These are phyloP conservation scores for Phalacrocorax brasilianus DNA, from an alignment of 2,113 vertebrate species.

Conservation along the genomic window DNA sequence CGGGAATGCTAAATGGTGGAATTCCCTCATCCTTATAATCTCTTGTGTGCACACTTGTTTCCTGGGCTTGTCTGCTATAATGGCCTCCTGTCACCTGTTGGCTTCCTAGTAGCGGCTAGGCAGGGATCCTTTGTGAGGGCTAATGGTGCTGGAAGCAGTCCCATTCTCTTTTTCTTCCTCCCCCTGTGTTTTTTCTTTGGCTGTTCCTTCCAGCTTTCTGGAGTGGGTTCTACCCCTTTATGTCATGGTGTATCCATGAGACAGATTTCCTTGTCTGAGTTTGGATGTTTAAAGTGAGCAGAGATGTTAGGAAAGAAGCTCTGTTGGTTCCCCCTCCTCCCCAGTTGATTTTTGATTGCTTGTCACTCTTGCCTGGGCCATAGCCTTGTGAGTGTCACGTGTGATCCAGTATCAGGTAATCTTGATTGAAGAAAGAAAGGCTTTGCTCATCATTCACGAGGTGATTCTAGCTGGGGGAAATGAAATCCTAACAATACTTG, in stretches of 20 bases:
- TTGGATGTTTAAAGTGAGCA: background rate
- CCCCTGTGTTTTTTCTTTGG: background rate
- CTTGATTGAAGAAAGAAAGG: slow-evolving; percentile 27
- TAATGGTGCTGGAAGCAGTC: background rate
- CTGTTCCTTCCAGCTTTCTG: background rate
- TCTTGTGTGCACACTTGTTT: background rate
- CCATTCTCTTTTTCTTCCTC: background rate
- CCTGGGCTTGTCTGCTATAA: background rate
- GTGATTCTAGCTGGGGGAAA: background rate
- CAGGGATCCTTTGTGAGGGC: background rate
- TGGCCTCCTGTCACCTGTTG: background rate
- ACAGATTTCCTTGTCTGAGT: background rate
- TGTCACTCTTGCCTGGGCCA: background rate
- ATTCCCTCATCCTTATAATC: background rate
- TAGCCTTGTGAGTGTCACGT: background rate
- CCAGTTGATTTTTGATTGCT: background rate
- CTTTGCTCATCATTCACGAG: background rate
- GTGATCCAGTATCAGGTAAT: background rate
- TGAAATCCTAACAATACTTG: background rate
- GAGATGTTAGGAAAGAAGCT: background rate
- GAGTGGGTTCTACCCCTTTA: background rate
- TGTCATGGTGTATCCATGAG: background rate
- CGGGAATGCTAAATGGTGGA: background rate
- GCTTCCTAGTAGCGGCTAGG: background rate
- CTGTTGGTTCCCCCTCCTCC: background rate